A percentile compares a stretch with the other conserved stretches of the same genome.
Evolutionary conservation across 2,113 vertebrate species (phyloP).

Genomic region (Pachycephala philippinensis): DNA sequence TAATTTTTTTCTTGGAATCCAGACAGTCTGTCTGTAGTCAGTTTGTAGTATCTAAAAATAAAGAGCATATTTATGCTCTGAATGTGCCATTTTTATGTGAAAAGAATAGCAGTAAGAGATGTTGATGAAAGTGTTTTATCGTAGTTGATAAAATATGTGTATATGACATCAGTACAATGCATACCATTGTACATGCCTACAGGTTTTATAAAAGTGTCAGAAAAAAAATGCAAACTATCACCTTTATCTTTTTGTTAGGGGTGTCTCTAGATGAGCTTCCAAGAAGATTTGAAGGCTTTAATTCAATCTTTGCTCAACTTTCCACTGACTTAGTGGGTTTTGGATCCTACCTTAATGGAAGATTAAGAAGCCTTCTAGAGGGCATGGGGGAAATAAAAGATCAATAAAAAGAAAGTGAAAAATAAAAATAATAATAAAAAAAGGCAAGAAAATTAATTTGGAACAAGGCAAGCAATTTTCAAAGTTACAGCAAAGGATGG

Average conservation of each 20-base stretch:
- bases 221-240: neutral
- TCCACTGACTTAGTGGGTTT: neutral
- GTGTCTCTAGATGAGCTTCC: neutral
- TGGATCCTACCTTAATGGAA: neutral
- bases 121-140: neutral
- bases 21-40: too few species aligned
- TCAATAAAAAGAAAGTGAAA: neutral
- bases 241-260: neutral
- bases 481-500: neutral
- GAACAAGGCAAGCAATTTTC: neutral
- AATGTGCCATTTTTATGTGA: neutral
- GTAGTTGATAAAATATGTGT: neutral
- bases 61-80: neutral
- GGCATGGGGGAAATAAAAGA: rapidly evolving
- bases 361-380: neutral
- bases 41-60: neutral
- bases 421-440: neutral
- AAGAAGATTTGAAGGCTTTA: neutral
- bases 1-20: neutral
- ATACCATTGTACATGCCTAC: neutral
- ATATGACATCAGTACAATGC: neutral
- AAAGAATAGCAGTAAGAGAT: neutral
- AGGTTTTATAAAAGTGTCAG: neutral
- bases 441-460: neutral
- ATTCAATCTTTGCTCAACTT: neutral